Evolutionary conservation across 2,888 invertebrate species (phyloP), one percentile per base, ranked within the genome.

Genomic region (Andrena dorsata): DNA sequence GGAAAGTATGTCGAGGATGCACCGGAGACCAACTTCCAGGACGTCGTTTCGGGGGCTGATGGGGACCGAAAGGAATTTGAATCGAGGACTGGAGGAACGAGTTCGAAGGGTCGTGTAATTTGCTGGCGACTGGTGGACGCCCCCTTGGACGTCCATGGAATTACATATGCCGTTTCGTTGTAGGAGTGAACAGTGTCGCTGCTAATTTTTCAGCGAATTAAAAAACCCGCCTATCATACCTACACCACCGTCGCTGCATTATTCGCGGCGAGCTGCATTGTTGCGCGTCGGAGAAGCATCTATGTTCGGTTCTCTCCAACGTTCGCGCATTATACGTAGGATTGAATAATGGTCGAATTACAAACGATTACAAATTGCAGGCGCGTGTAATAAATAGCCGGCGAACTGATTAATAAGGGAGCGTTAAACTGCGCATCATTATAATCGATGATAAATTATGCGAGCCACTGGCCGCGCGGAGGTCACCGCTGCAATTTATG

Each of bases 1-100:
- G 90, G 89, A 91, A 92, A 91, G 90, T 65, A 61, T 51, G 53
- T 28, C 35, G 58, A 66, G 49, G 66, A 71, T 71, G 23, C 80
- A 61, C 60, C 28, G 26, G 77, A 20, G 56, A 73, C 53, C 32
- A 65, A 49, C 49, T 64, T 53, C 13, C 3, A 23, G 7, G 16
- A 13, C 23, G 32, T 69, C 69, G 56, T 66, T 73, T 56, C 35
- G 49, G 16, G 58, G 30, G 20, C 26, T 26, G 58, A 51, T 66
- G 41, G 68, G 41, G 66, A 2, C 32, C 23, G 8, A 60, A 23
- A 35, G 70, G 53, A 63, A 76, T 32, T 28, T 28, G 51, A 35
- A 60, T 65, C 41, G 41, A 58, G 35, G 4, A 3, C 32, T 1
- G 2, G 8, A 51, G 30, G 30, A 23, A 3, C 30, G 35, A 7